These are phyloP conservation scores for Aphis gossypii DNA, from an alignment of 1,140 invertebrate species.

Conservation along the genomic window DNA sequence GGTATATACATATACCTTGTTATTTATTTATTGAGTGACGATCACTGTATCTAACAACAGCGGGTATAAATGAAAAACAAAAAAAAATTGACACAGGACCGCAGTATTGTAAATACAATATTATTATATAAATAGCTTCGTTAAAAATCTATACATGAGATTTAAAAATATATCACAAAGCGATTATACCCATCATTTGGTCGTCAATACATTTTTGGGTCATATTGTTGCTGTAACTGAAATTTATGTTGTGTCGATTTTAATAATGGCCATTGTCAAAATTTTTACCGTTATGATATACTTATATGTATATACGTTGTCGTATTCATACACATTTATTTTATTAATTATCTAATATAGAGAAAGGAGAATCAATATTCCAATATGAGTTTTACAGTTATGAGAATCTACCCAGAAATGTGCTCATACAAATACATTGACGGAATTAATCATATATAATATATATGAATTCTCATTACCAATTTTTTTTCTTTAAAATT, in stretches of 20 bases:
- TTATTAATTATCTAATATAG: neutral
- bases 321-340: neutral
- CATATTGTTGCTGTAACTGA: neutral
- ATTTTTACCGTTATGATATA: neutral
- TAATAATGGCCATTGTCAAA: neutral
- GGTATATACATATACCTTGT: neutral
- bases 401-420: neutral
- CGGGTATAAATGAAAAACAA: neutral
- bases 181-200: neutral
- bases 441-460: too few species aligned
- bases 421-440: too few species aligned
- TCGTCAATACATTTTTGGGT: neutral
- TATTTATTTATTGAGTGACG: neutral
- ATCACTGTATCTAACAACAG: neutral
- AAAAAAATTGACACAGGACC: neutral
- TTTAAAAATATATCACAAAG: neutral
- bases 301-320: neutral
- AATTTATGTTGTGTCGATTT: neutral
- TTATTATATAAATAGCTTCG: neutral
- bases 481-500: too few species aligned
- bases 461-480: too few species aligned
- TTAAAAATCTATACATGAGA: neutral
- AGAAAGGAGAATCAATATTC: neutral
- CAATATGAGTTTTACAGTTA: neutral
- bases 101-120: neutral